Base-by-base conservation (phyloP, 2,113 vertebrate species). In the Sapayoa aenigma region DNA sequence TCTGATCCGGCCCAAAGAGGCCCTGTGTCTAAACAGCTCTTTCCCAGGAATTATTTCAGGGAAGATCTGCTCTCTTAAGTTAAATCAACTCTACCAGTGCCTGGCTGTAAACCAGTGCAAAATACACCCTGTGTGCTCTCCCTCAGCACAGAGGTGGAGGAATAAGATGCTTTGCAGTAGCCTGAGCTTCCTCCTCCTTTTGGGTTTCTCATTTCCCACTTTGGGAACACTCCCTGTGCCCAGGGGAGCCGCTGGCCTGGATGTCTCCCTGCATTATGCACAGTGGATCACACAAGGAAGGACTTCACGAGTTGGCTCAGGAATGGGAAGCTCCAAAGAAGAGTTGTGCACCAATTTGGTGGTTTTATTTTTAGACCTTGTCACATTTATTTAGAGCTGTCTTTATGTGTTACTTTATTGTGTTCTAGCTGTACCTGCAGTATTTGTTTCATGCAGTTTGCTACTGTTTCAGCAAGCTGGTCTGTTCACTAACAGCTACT, bases 231-330 rank as follows among this genome's bases (percentile, higher is more conserved):
- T 87, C 82, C 77, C 67, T 50, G 5, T 5, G 21, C 75, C 37
- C 0, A 0, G 28, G 27, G n/a, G 28, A 78, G 31, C 50, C 9
- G 7, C 13, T 9, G 76, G 30, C 71, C 89, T 25, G 3, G 18
- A 1, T 25, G 49, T 58, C 37, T 44, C 8, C 46, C 74, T 75
- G 80, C 19, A 6, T 42, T 39, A 5, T 17, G 31, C 56, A 15
- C 68, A 28, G 25, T 1, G 6, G 35, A 13, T 58, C 37, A 21
- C 66, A 85, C 42, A 31, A 2, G 17, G 37, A 60, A 20, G 50
- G 33, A 5, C 17, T 66, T 10, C 11, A 27, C 18, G 0, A 67
- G 30, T 71, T 53, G 37, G 28, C 63, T 67, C 41, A 53, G 47
- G 50, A 86, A 11, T 6, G 65, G 76, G 55, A 78, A 71, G 33